Base-by-base conservation (phyloP, 2,113 vertebrate genomes). In the Phylloscopus trochiloides region DNA sequence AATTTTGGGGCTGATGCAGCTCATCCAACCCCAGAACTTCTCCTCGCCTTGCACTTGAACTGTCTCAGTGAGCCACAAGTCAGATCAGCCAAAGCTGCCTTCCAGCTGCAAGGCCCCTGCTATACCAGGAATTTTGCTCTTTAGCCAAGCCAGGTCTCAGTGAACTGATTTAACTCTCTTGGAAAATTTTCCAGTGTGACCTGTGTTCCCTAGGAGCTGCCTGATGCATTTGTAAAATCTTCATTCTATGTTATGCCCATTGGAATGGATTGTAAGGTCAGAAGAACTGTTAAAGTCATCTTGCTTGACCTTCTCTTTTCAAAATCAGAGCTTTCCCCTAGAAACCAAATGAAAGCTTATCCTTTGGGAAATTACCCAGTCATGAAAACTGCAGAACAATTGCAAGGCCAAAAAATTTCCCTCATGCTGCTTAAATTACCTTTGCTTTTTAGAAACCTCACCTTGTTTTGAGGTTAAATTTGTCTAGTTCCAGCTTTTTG, bases 221-320 rank as follows among this genome's bases (percentile, higher is more conserved):
- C 50, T 83, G 73, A 32, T 87, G 51, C 55, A 26, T 40, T 15
- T 63, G 28, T 82, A 36, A 78, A 79, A 57, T n/a, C 25, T 82
- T 36, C 19, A 34, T 7, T 76, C 34, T 34, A 1, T 57, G 17
- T 59, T 55, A 71, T 24, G 48, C 20, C 74, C 28, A 20, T 2
- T 76, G 66, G 28, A 90, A 68, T 62, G 34, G 47, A 54, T 93
- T 79, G 90, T 90, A 83, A 93, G 92, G 83, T 66, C 72, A 84
- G 47, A 73, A 82, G 21, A 25, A 29, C 67, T 80, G 38, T 38
- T 73, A 32, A 79, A 72, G 61, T 83, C 51, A 28, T 80, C 50
- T 54, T 47, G 40, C 24, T 63, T 88, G 75, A 71, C 72, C 38
- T 90, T 90, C 32, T 71, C 73, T 74, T 80, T 83, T 62, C 62